Evolutionary conservation across 2,888 invertebrate genomes (phyloP).

Genomic region (Stenichneumon culpator): DNA sequence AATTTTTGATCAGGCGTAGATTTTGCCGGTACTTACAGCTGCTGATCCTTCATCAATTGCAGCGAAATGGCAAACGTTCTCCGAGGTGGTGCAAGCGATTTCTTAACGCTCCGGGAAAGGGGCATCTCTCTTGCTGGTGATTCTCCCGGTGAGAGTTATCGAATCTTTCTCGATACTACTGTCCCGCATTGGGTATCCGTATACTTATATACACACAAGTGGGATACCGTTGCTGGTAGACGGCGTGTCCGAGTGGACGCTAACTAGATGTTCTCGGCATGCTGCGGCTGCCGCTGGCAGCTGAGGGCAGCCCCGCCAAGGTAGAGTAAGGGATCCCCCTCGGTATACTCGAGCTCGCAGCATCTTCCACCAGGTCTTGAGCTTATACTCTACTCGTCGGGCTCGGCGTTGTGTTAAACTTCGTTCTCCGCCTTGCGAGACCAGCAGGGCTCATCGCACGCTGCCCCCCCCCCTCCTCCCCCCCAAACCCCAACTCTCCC

Average conservation of each 20-base stretch:
- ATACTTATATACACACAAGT: slow-evolving; percentile 4
- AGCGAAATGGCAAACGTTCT: background rate
- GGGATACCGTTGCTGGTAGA: slow-evolving; percentile 54
- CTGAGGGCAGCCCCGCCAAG: slow-evolving; percentile 55
- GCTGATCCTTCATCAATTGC: background rate
- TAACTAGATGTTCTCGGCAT: slow-evolving; percentile 67
- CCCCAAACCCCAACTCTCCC: slow-evolving; percentile 51
- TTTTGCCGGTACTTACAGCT: background rate
- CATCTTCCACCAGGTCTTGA: slow-evolving; percentile 39
- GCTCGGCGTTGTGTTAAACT: slow-evolving; percentile 22
- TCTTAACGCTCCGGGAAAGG: background rate
- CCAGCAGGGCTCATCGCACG: slow-evolving; percentile 56
- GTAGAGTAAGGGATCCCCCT: slow-evolving; percentile 36
- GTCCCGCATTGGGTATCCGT: slow-evolving; percentile 8
- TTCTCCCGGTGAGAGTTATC: slow-evolving; percentile 42
- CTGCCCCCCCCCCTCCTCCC: slow-evolving; percentile 69
- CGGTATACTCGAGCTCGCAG: slow-evolving; percentile 35
- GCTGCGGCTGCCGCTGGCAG: slow-evolving; percentile 59
- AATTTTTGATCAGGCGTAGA: too few species aligned
- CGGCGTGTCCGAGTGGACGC: slow-evolving; percentile 67
- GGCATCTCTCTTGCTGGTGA: background rate
- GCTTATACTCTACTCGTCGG: slow-evolving; percentile 35
- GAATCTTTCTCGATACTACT: slow-evolving; percentile 37
- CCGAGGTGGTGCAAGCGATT: background rate
- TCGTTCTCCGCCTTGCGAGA: slow-evolving; percentile 41